Evolutionary conservation across 2,113 vertebrate species (phyloP).

Genomic region (Misgurnus anguillicaudatus): DNA sequence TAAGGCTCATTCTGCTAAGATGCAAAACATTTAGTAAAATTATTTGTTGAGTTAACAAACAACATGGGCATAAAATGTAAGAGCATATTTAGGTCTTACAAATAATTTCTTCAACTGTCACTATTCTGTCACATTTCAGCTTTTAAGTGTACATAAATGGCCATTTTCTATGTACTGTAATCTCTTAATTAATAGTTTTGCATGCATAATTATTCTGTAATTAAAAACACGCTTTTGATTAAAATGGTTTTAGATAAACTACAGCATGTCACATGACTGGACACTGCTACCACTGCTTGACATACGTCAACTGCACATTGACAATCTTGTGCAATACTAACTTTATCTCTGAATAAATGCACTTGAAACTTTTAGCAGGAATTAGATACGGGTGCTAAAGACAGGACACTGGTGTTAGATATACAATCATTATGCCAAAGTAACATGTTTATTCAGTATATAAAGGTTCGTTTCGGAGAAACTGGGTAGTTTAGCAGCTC

Average conservation of each 20-base stretch:
- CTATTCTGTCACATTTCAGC: no score
- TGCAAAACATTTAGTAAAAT: no score
- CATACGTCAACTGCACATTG: slow-evolving; percentile 8
- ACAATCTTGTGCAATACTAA: neutral
- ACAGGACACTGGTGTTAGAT: neutral
- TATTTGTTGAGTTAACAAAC: no score
- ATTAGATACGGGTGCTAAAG: neutral
- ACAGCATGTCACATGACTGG: neutral
- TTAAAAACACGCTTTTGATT: no score
- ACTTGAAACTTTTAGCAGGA: neutral
- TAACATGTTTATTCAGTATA: neutral
- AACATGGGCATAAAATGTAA: no score
- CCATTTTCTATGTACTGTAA: no score
- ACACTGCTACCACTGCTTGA: slow-evolving; percentile 13
- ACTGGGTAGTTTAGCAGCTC: slow-evolving; percentile 12
- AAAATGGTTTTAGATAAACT: neutral
- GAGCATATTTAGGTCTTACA: no score
- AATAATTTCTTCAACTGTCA: no score
- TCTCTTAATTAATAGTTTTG: no score
- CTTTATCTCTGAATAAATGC: neutral
- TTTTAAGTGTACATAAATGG: no score
- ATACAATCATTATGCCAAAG: neutral
- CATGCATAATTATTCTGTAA: no score
- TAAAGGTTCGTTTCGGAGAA: neutral
- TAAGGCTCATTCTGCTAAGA: no score